phyloP scores from a whole-genome alignment of 2,797 vertebrate species.

The Anabacerthia variegaticeps region DNA sequence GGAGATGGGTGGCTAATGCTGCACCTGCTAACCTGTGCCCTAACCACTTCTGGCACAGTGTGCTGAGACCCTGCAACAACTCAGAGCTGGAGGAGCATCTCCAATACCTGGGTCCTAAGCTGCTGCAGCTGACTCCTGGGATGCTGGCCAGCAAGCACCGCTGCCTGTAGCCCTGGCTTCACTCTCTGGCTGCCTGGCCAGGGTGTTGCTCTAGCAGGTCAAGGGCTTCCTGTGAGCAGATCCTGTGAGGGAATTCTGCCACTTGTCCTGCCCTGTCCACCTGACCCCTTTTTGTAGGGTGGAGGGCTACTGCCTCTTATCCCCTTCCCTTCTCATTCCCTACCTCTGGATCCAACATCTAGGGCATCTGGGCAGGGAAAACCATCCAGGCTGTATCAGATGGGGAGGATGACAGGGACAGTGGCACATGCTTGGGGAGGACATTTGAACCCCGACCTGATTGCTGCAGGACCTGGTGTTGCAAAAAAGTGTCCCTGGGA shows the following conservation, averaged over 20 bases:
- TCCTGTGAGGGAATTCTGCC: not conserved
- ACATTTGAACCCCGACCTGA: not conserved
- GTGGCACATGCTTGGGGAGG: not conserved
- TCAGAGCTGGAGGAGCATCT: not conserved
- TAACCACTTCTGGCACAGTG: not conserved
- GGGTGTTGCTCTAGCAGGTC: not conserved
- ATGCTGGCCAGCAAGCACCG: not conserved
- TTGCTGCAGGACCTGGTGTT: not conserved
- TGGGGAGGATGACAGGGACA: not conserved
- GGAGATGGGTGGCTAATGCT: not conserved
- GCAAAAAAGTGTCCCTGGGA: not conserved
- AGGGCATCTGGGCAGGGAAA: not conserved
- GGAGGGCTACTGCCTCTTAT: not conserved
- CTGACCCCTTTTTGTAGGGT: not conserved
- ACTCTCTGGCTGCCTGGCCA: not conserved
- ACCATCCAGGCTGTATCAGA: not conserved
- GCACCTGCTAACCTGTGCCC: not conserved
- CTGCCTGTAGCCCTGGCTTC: not conserved
- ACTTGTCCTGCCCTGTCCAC: not conserved
- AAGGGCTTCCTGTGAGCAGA: not conserved
- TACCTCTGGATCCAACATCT: not conserved
- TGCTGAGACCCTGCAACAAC: rapidly evolving
- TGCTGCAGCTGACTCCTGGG: not conserved
- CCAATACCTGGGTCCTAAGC: not conserved
- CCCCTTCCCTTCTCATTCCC: not conserved